phyloP scores from a whole-genome alignment of 2,797 vertebrate species.

The Neosalanx taihuensis region DNA sequence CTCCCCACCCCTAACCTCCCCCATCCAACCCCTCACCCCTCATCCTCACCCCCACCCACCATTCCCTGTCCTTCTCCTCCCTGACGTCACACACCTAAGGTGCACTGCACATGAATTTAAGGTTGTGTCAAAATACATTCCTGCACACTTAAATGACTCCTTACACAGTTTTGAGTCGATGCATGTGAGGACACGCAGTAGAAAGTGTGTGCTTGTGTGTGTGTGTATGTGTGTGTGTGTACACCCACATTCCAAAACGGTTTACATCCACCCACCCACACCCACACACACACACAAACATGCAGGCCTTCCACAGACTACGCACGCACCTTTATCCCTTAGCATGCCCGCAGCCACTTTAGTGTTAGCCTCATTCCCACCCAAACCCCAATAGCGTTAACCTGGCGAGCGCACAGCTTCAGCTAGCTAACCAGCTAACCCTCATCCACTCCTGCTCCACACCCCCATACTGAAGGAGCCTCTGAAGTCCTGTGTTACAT shows the following conservation, averaged over 20 bases:
- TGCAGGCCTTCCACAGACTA: constrained; percentile 17
- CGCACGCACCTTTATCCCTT: background rate
- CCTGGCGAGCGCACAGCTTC: background rate
- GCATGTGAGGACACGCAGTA: constrained; percentile 1
- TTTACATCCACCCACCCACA: background rate
- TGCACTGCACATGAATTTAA: background rate
- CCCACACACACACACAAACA: constrained; percentile 14
- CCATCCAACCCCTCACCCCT: constrained; percentile 30
- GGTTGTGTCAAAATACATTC: too few relatives aligned
- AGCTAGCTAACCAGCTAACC: background rate
- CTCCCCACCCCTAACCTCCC: constrained; percentile 22
- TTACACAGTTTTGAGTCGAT: too few relatives aligned
- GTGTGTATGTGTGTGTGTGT: too few relatives aligned
- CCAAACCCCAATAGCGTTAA: background rate
- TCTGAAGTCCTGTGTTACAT: constrained; percentile 62
- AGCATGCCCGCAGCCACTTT: constrained; percentile 7
- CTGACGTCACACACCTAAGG: constrained; percentile 20
- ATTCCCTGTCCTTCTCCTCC: constrained; percentile 30
- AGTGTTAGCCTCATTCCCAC: background rate
- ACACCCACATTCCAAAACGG: background rate
- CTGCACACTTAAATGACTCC: too few relatives aligned
- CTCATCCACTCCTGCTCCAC: constrained; percentile 43
- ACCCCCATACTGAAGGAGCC: constrained; percentile 55
- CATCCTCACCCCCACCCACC: constrained; percentile 38
- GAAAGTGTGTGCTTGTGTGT: background rate